These are phyloP conservation scores for Hylyphantes graminicola DNA, from an alignment of 1,140 invertebrate species.

Conservation along the genomic window DNA sequence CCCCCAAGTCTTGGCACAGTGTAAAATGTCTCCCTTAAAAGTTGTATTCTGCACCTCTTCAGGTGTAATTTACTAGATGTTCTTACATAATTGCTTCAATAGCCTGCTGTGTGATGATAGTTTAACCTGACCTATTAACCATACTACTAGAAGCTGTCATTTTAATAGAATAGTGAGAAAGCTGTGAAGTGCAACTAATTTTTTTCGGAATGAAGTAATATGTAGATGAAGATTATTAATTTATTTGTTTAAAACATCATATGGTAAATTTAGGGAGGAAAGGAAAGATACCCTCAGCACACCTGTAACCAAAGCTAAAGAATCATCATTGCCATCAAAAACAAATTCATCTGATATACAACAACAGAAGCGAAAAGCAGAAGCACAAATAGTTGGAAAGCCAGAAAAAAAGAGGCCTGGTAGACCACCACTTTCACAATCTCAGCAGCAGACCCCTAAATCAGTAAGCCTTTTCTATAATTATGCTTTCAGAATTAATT, in stretches of 20 bases:
- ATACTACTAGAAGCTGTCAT: neutral
- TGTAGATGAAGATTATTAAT: too few relatives aligned
- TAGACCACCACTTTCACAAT: conserved; percentile 63
- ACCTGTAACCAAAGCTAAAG: conserved; percentile 33
- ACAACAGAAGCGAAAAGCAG: conserved; percentile 61
- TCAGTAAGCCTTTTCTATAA: conserved; percentile 15
- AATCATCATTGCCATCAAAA: conserved; percentile 31
- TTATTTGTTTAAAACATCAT: too few relatives aligned
- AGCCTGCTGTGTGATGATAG: neutral
- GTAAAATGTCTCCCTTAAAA: too few relatives aligned
- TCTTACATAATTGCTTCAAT: neutral
- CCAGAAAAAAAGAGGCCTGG: conserved; percentile 64
- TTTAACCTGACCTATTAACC: neutral
- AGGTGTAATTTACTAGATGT: too few relatives aligned
- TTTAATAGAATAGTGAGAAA: neutral
- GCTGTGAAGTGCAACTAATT: neutral
- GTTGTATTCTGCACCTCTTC: too few relatives aligned
- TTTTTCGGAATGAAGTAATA: too few relatives aligned
- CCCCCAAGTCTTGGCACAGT: too few relatives aligned
- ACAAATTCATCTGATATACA: neutral
- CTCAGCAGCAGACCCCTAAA: conserved; percentile 28
- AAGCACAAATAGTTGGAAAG: conserved; percentile 30
- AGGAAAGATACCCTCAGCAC: conserved; percentile 5
- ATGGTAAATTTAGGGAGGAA: conserved; percentile 4
- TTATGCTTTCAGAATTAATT: too few relatives aligned